Evolutionary conservation across 1,140 invertebrate species (phyloP).

Genomic region (Sminthurides bifidus): DNA sequence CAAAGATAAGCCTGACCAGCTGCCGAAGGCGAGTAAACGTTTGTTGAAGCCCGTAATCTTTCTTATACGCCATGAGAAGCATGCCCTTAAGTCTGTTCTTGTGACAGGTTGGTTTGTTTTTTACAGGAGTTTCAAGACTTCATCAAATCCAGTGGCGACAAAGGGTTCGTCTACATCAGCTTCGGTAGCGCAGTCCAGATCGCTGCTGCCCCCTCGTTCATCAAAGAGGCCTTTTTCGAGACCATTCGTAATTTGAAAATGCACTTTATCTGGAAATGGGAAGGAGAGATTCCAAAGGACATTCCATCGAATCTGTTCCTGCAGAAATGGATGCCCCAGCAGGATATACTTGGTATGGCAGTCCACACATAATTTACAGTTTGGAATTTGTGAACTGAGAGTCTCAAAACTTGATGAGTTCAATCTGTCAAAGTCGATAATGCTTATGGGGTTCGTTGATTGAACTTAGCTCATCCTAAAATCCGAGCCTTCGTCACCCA

Average conservation of each 20-base stretch:
- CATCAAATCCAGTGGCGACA: constrained; percentile 38
- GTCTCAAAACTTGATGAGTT: too few species aligned
- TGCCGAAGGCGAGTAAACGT: constrained; percentile 11
- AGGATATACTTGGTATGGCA: constrained; percentile 30
- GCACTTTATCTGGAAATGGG: constrained; percentile 31
- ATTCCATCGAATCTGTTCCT: constrained; percentile 27
- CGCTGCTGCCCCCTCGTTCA: constrained; percentile 8
- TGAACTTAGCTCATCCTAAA: constrained; percentile 28
- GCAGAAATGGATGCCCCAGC: constrained; percentile 30
- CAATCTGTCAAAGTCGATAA: too few species aligned
- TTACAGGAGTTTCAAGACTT: constrained; percentile 38
- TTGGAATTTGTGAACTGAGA: not conserved
- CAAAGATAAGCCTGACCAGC: constrained; percentile 6
- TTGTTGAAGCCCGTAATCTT: not conserved
- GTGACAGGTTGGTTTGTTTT: not conserved
- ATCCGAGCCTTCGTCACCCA: constrained; percentile 20
- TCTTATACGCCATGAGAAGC: not conserved
- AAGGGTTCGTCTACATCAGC: constrained; percentile 45
- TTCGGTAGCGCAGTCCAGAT: constrained; percentile 38
- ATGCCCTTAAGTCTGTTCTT: too few species aligned
- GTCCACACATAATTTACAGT: too few species aligned
- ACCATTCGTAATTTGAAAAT: constrained; percentile 8
- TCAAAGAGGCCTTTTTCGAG: constrained; percentile 16
- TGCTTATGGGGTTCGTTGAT: too few species aligned
- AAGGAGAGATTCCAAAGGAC: constrained; percentile 9